phyloP scores from a whole-genome alignment of 2,113 vertebrate genomes.

The Oriolus oriolus region DNA sequence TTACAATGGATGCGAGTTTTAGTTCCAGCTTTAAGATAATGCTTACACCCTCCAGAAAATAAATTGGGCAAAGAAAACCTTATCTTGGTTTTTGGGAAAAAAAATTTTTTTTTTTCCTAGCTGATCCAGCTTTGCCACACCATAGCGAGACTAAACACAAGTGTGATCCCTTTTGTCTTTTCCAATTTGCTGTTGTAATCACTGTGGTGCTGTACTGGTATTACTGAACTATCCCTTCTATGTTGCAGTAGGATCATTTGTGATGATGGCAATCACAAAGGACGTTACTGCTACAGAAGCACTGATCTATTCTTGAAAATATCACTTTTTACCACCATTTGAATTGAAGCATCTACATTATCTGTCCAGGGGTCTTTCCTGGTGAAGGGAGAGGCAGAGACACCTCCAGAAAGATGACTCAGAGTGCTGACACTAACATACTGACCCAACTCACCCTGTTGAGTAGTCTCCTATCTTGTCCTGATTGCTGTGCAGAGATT shows the following conservation, averaged over 20 bases:
- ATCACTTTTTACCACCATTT: not conserved
- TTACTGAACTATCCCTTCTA: not conserved
- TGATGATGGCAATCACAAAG: not conserved
- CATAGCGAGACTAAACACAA: not conserved
- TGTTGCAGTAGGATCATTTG: not conserved
- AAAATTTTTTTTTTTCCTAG: not conserved
- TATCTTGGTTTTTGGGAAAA: not conserved
- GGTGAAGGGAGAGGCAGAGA: not conserved
- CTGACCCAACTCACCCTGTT: not conserved
- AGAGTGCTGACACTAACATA: not conserved
- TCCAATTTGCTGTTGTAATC: not conserved
- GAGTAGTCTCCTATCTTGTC: not conserved
- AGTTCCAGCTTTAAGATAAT: not conserved
- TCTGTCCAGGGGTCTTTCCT: not conserved
- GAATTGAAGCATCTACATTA: not conserved
- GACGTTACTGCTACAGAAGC: not conserved
- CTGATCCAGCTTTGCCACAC: not conserved
- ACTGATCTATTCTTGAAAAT: not conserved
- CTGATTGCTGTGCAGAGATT: not conserved
- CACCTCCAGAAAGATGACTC: not conserved
- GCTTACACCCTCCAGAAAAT: not conserved
- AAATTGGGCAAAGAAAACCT: not conserved
- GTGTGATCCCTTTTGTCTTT: not conserved
- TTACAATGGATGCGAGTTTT: not conserved
- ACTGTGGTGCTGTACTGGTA: not conserved